phyloP scores from a whole-genome alignment of 2,888 invertebrate genomes.

The Lasioglossum leucozonium region DNA sequence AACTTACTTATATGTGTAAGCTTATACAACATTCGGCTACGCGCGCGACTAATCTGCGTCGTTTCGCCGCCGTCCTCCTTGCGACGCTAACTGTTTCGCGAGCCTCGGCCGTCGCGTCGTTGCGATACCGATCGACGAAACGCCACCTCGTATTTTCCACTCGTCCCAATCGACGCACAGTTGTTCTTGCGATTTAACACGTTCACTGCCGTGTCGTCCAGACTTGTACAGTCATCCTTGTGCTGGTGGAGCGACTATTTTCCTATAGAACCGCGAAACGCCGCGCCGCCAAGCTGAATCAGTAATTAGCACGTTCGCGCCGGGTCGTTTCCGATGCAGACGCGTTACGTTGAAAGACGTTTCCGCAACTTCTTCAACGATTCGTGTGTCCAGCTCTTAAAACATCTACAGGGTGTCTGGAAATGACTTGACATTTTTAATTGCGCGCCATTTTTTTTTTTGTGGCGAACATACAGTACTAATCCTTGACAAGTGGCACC shows the following conservation, averaged over 20 bases:
- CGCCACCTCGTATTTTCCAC: neutral
- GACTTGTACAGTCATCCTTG: neutral
- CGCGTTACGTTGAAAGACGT: too few species aligned
- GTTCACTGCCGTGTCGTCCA: neutral
- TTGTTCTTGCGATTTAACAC: neutral
- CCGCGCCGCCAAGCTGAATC: too few species aligned
- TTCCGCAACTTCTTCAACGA: too few species aligned
- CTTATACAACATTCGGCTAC: slow-evolving; percentile 29
- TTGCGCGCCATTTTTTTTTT: too few species aligned
- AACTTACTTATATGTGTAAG: slow-evolving; percentile 31
- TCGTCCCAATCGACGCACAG: neutral
- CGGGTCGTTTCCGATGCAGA: too few species aligned
- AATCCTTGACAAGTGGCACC: too few species aligned
- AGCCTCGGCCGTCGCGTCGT: neutral
- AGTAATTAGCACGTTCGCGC: too few species aligned
- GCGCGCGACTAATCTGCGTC: slow-evolving; percentile 25
- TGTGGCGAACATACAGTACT: too few species aligned
- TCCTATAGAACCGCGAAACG: neutral
- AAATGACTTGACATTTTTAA: too few species aligned
- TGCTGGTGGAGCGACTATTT: neutral
- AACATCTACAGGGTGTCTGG: too few species aligned
- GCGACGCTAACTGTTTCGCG: slow-evolving; percentile 1
- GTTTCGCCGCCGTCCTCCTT: slow-evolving; percentile 2
- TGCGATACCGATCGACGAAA: neutral
- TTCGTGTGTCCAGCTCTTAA: too few species aligned